Evolutionary conservation across 2,113 vertebrate genomes (phyloP).

Genomic region (Tragulus kanchil): DNA sequence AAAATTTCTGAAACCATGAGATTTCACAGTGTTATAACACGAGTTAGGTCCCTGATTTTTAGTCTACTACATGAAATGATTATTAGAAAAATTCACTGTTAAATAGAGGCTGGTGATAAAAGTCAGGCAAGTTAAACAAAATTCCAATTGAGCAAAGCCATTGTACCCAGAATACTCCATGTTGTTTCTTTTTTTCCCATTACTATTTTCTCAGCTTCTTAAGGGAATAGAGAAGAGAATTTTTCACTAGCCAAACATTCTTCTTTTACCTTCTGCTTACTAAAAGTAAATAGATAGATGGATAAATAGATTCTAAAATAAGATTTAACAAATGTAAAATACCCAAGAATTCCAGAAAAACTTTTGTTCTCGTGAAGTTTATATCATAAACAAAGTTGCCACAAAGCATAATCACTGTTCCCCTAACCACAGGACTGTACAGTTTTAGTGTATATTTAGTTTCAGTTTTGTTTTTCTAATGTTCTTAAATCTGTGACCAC

Average conservation of each 20-base stretch:
- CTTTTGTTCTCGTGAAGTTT: background rate
- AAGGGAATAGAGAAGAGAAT: background rate
- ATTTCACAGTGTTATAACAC: background rate
- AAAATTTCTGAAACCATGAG: background rate
- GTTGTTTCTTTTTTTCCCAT: background rate
- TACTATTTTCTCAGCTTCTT: background rate
- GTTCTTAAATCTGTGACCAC: constrained; percentile 55
- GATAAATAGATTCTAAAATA: background rate
- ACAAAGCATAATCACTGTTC: background rate
- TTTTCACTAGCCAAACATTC: background rate
- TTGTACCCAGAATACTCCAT: background rate
- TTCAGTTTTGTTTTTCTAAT: constrained; percentile 57
- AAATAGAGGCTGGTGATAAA: background rate
- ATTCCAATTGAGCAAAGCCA: background rate
- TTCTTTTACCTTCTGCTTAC: background rate
- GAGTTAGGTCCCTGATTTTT: background rate
- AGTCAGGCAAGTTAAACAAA: background rate
- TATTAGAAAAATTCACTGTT: background rate
- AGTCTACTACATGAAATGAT: background rate
- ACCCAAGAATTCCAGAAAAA: background rate
- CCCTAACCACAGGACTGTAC: background rate
- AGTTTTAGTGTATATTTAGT: background rate
- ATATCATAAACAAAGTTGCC: constrained; percentile 25
- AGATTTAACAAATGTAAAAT: background rate
- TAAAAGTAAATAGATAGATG: background rate